phyloP scores from a whole-genome alignment of 2,113 vertebrate species.

The Castor canadensis region DNA sequence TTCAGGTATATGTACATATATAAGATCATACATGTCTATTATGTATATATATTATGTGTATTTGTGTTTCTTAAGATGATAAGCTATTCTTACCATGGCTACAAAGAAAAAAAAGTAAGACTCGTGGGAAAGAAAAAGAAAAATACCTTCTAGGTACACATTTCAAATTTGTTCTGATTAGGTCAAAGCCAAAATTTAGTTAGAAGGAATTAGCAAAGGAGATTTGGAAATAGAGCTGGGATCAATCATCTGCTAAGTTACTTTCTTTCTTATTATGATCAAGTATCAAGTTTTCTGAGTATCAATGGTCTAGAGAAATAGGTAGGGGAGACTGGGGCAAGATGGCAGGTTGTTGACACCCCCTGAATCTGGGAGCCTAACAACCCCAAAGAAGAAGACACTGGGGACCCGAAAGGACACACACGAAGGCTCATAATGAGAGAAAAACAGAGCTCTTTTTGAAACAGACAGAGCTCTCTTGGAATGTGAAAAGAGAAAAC shows the following conservation, averaged over 20 bases:
- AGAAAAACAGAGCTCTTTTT: too few species aligned
- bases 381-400: too few species aligned
- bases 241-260: neutral
- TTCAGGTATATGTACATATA: too few species aligned
- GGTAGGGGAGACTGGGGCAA: too few species aligned
- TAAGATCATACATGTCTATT: neutral
- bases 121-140: neutral
- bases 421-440: too few species aligned
- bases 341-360: too few species aligned
- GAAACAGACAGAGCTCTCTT: too few species aligned
- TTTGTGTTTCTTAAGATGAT: neutral
- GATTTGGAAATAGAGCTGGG: neutral
- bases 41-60: too few species aligned
- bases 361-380: too few species aligned
- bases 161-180: constrained; percentile 1
- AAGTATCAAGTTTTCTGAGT: neutral
- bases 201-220: neutral
- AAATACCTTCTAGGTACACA: neutral
- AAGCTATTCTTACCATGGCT: neutral
- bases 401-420: too few species aligned
- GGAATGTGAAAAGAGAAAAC: too few species aligned
- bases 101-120: neutral
- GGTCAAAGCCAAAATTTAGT: neutral
- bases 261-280: neutral
- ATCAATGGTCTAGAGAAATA: too few species aligned